Evolutionary conservation across 2,888 invertebrate species (phyloP), one percentile per base, ranked within the genome.

Genomic region (Drosophila planitibia): DNA sequence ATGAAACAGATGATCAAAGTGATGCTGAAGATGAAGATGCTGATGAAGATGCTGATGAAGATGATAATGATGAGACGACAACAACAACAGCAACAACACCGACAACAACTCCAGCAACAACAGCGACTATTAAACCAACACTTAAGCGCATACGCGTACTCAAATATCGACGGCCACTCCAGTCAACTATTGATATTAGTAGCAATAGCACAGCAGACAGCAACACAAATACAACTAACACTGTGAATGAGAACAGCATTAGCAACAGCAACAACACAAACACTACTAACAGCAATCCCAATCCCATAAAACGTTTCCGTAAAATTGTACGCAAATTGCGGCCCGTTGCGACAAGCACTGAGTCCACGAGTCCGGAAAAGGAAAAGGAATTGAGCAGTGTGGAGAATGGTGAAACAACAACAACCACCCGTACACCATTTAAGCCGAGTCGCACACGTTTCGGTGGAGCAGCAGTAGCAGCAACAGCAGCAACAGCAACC

Each of bases 261-360:
- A 47, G 47, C 25, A 73, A 33, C 78, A 76, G 71, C 54, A 65
- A 60, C 39, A 54, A 70, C 55, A 79, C 44, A 75, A 67, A 62
- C 49, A 76, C 62, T 28, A 70, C 35, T 71, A 70, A 74, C 39
- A 53, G 44, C 28, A 65, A 39, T 35, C 73, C 63, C 71, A 35
- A 79, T 54, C 77, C 90, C 32, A 83, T 77, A 33, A 92, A 92
- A 81, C 91, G 90, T 35, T 83, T 91, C 72, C 91, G 92, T 9
- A 92, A 92, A 64, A 78, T 92, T 49, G 89, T 91, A 32, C 91
- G 91, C 33, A 91, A 92, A 54, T 73, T 92, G 22, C 79, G 91
- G 44, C 93, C 93, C 4, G 75, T 89, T 4, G 78, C 72, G 25
- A 10, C 52, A 14, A 39, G 47, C 2, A 62, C 33, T 30, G 60